Conservation (phyloP, 2,797 vertebrate species). For the Huso huso region DNA sequence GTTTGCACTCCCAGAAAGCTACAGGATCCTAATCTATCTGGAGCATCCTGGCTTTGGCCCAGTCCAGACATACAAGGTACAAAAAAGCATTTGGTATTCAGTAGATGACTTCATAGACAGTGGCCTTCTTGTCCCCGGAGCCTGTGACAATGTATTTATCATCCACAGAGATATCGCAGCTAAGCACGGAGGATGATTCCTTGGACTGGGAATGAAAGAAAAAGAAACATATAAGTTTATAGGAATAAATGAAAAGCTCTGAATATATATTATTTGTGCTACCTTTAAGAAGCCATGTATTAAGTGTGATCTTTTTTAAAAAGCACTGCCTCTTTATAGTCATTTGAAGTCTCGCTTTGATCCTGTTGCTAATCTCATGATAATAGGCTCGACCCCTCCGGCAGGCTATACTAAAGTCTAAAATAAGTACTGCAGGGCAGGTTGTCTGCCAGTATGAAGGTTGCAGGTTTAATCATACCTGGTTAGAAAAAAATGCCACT, state of each 20-base stretch:
- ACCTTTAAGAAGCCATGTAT: no score
- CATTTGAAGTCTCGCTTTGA: no score
- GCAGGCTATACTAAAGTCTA: no score
- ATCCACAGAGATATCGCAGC: constrained; percentile 77
- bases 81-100: constrained; percentile 46
- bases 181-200: constrained; percentile 75
- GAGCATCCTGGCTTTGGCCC: constrained; percentile 34
- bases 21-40: neutral
- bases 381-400: no score
- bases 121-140: constrained; percentile 76
- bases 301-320: no score
- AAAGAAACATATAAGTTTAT: neutral
- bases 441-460: no score
- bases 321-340: no score
- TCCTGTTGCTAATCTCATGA: no score
- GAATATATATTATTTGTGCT: neutral
- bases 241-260: neutral
- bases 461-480: no score
- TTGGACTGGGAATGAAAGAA: constrained; percentile 61
- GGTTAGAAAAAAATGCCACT: no score
- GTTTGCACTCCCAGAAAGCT: neutral
- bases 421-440: no score
- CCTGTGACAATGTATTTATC: constrained; percentile 78
- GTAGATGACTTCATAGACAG: constrained; percentile 80
- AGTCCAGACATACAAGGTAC: constrained; percentile 42